These are phyloP conservation scores for Chrysotoxum bicinctum DNA, from an alignment of 2,888 invertebrate genomes.

Conservation along the genomic window DNA sequence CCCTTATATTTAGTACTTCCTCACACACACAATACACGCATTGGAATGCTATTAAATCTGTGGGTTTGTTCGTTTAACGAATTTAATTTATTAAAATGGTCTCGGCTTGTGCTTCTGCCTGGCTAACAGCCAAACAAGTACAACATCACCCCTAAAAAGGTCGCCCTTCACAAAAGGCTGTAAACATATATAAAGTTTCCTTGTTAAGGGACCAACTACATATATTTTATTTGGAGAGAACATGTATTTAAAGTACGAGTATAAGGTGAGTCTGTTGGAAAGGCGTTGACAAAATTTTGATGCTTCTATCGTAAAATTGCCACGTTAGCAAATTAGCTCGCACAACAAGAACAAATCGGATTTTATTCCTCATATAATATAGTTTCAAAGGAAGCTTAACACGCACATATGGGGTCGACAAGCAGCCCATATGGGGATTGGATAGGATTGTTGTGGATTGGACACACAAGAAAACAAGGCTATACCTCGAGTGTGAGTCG, in stretches of 20 bases:
- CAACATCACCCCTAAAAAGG: slow-evolving; percentile 1
- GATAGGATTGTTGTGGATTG: slow-evolving; percentile 3
- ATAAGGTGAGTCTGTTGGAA: slow-evolving; percentile 23
- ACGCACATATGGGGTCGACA: slow-evolving; percentile 35
- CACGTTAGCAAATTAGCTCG: slow-evolving; percentile 63
- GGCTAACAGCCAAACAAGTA: not conserved
- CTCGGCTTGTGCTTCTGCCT: not conserved
- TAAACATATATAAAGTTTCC: slow-evolving; percentile 19
- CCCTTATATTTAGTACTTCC: slow-evolving; percentile 1
- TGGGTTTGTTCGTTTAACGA: slow-evolving; percentile 56
- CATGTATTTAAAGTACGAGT: slow-evolving; percentile 16
- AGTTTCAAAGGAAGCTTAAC: slow-evolving; percentile 28
- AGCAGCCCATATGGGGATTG: not conserved
- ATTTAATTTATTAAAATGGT: slow-evolving; percentile 65
- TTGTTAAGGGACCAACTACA: slow-evolving; percentile 4
- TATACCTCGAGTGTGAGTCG: too few species aligned
- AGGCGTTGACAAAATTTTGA: slow-evolving; percentile 56
- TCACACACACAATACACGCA: slow-evolving; percentile 25
- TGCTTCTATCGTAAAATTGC: slow-evolving; percentile 51
- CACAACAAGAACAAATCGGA: slow-evolving; percentile 59
- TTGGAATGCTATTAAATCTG: slow-evolving; percentile 63
- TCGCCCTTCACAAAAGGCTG: not conserved
- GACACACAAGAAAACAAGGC: slow-evolving; percentile 34
- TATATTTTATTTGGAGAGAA: not conserved
- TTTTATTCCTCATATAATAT: slow-evolving; percentile 24